Evolutionary conservation across 2,113 vertebrate genomes (phyloP).

Genomic region (Puffinus mauretanicus): DNA sequence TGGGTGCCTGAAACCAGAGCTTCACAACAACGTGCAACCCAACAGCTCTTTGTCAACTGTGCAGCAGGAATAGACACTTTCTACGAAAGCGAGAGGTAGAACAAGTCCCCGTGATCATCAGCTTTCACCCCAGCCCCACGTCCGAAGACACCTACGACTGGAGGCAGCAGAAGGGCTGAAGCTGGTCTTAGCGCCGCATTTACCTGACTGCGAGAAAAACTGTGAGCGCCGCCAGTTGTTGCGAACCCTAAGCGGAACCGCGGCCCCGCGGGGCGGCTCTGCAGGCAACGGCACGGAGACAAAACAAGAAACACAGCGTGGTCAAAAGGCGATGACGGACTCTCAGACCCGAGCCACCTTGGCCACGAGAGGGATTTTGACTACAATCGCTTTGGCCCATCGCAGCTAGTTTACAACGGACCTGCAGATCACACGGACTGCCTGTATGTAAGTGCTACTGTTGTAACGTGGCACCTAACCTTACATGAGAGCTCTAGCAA

Average conservation of each 20-base stretch:
- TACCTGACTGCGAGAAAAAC: slow-evolving; percentile 94
- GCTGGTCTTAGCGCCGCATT: slow-evolving; percentile 52
- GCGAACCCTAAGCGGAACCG: slow-evolving; percentile 80
- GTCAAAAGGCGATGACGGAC: background rate
- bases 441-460: too few species aligned
- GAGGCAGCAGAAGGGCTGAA: slow-evolving; percentile 31
- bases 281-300: slow-evolving; percentile 61
- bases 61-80: slow-evolving; percentile 55
- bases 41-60: slow-evolving; percentile 73
- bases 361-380: background rate
- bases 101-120: background rate
- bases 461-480: too few species aligned
- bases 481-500: background rate
- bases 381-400: fast-evolving
- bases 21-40: background rate
- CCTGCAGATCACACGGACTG: background rate
- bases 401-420: fast-evolving
- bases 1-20: slow-evolving; percentile 33
- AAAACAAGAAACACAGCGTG: slow-evolving; percentile 63
- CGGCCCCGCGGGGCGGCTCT: slow-evolving; percentile 73
- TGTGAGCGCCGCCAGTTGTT: slow-evolving; percentile 88
- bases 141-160: background rate
- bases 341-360: background rate
- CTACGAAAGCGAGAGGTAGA: slow-evolving; percentile 48
- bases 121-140: slow-evolving; percentile 16